Evolutionary conservation across 2,888 invertebrate species (phyloP).

Genomic region (Aromia moschata): DNA sequence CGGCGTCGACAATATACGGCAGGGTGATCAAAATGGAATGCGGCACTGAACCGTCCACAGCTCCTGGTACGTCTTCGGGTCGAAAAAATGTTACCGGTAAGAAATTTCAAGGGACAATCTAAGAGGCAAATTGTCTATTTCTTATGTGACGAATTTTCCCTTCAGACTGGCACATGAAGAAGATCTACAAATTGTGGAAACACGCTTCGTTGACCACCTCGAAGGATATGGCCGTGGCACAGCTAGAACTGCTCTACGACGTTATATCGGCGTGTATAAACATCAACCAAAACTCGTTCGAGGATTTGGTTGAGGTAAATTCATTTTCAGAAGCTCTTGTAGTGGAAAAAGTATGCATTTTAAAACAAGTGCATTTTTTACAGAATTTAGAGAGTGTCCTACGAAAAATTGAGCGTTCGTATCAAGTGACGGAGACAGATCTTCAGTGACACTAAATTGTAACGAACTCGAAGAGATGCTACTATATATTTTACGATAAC

Average conservation of each 20-base stretch:
- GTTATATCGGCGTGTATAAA: conserved; percentile 55
- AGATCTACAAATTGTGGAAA: conserved; percentile 52
- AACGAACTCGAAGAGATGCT: too few species aligned
- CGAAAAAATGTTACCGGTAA: conserved; percentile 28
- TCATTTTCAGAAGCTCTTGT: neutral
- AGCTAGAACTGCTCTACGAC: conserved; percentile 58
- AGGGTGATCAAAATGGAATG: conserved; percentile 29
- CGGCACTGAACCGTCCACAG: conserved; percentile 1
- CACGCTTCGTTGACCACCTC: conserved; percentile 51
- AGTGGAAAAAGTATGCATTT: neutral
- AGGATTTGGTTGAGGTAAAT: conserved; percentile 47
- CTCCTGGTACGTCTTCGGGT: conserved; percentile 15
- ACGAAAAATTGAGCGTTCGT: conserved; percentile 42
- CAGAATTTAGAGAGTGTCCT: conserved; percentile 46
- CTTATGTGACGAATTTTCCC: neutral
- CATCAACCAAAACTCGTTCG: conserved; percentile 52
- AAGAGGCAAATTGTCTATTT: neutral
- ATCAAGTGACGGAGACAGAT: conserved; percentile 28
- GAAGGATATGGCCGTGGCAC: conserved; percentile 52
- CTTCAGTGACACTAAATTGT: conserved; percentile 8
- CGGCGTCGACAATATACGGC: conserved; percentile 31
- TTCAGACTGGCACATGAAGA: conserved; percentile 48
- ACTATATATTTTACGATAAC: conserved; percentile 10
- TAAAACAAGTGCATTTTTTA: conserved; percentile 16
- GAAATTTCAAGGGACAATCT: too few species aligned